phyloP scores from a whole-genome alignment of 2,888 invertebrate genomes.

The Pomacea canaliculata region DNA sequence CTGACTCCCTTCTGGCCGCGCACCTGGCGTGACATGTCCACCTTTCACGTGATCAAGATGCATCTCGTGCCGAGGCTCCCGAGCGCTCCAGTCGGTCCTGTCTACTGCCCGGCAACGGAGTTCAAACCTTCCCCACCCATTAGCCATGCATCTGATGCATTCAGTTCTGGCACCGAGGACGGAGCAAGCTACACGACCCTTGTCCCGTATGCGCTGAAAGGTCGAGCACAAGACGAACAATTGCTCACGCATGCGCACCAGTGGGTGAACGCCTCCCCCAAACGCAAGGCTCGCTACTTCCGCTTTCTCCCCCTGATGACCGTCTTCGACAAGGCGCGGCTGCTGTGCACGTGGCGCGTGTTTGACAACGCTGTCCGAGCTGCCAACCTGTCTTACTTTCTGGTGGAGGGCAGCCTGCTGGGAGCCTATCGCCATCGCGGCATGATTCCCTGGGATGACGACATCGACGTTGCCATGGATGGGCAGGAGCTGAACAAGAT shows the following conservation, averaged over 20 bases:
- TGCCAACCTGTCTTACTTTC: conserved; percentile 21
- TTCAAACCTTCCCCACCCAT: neutral
- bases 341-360: conserved; percentile 12
- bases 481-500: neutral
- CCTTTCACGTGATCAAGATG: neutral
- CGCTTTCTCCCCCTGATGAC: conserved; percentile 10
- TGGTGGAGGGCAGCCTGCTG: conserved; percentile 25
- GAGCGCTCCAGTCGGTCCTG: neutral
- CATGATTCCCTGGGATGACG: neutral
- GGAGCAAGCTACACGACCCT: neutral
- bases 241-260: neutral
- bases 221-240: neutral
- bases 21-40: neutral
- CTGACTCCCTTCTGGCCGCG: neutral
- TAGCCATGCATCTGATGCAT: neutral
- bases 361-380: neutral
- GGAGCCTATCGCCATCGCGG: conserved; percentile 10
- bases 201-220: too few species aligned
- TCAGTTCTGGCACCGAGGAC: neutral
- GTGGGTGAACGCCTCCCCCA: conserved; percentile 1
- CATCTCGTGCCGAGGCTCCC: neutral
- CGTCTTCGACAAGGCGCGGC: neutral
- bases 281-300: neutral
- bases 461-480: neutral
- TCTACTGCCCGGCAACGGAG: neutral